A percentile compares a stretch with the other conserved stretches of the same genome.
Conservation (phyloP, 1,140 invertebrate species). For the Brachionus plicatilis region DNA sequence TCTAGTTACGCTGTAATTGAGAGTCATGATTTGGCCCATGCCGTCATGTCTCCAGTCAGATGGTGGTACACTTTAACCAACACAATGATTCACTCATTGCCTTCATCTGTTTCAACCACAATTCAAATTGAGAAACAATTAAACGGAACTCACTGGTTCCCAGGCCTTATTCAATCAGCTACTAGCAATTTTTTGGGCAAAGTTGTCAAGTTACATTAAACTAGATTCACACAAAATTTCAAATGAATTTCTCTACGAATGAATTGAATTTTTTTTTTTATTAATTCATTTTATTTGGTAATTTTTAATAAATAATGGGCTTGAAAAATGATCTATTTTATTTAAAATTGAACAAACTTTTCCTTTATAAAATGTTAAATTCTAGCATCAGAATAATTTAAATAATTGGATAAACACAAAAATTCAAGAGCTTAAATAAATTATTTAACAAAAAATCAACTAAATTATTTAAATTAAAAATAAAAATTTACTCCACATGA, state of each 20-base stretch:
- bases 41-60: conserved; percentile 14
- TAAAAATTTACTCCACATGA: background rate
- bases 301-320: background rate
- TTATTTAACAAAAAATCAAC: background rate
- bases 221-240: background rate
- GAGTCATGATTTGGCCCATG: conserved; percentile 75
- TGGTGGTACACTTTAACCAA: conserved; percentile 37
- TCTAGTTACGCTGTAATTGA: conserved; percentile 90
- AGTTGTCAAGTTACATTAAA: conserved; percentile 17
- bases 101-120: background rate
- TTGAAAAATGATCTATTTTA: background rate
- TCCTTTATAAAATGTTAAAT: background rate
- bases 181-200: conserved; percentile 25
- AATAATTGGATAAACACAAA: background rate
- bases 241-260: background rate
- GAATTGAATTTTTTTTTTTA: background rate
- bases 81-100: background rate
- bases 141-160: conserved; percentile 40
- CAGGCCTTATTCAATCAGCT: background rate
- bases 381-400: background rate
- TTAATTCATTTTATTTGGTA: conserved; percentile 6
- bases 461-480: background rate
- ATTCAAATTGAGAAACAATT: conserved; percentile 17
- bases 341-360: background rate
- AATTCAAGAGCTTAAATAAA: background rate